Percentiles rank a stretch among this genome's conserved stretches.
Conservation (phyloP, 1,140 invertebrate species). For the Campoletis sonorensis region DNA sequence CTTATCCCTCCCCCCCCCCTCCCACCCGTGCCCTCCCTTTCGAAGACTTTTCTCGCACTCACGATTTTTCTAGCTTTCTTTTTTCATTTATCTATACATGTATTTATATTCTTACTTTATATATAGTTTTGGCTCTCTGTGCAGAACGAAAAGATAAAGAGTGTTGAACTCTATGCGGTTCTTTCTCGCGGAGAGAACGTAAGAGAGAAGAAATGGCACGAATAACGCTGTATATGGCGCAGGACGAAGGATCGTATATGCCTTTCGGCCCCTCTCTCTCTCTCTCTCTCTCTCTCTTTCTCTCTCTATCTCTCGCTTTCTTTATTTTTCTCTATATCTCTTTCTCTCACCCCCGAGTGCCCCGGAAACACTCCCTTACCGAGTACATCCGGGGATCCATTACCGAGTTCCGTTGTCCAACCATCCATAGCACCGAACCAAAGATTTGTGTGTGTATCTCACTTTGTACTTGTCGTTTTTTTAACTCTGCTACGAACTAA, state of each 20-base stretch:
- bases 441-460: conserved; percentile 69
- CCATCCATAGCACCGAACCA: conserved; percentile 66
- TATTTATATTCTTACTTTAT: background rate
- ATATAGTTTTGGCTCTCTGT: conserved; percentile 18
- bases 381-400: conserved; percentile 75
- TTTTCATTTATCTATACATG: background rate
- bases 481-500: too few relatives aligned
- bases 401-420: conserved; percentile 71
- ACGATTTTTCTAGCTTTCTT: conserved; percentile 4
- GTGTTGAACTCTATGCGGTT: conserved; percentile 12
- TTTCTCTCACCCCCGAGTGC: conserved; percentile 54
- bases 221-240: conserved; percentile 68
- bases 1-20: background rate
- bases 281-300: background rate
- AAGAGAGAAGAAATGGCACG: conserved; percentile 53
- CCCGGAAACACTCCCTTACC: conserved; percentile 70
- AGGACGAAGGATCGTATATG: conserved; percentile 63
- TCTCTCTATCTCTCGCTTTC: too few relatives aligned
- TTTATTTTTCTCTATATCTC: too few relatives aligned
- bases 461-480: background rate
- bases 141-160: conserved; percentile 42
- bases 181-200: conserved; percentile 24
- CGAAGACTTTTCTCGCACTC: conserved; percentile 30
- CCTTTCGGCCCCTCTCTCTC: conserved; percentile 51
- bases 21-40: background rate